Base-by-base conservation (phyloP, 2,797 vertebrate species). In the Acestrorhynchus altus region DNA sequence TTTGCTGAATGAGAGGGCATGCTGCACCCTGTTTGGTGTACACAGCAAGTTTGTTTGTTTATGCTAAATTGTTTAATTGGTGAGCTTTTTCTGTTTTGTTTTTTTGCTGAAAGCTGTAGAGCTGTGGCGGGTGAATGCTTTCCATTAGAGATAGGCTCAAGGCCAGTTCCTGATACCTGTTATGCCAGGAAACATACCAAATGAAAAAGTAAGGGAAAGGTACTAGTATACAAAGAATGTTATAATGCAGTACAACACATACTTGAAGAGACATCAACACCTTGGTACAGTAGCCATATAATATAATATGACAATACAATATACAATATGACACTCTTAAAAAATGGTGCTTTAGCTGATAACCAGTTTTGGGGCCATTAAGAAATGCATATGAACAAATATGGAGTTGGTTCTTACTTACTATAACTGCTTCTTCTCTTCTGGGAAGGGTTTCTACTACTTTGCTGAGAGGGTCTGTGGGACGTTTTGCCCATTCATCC, bases 1-100 rank as follows among this genome's bases (percentile, higher is more conserved):
- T 40, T 64, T 24, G 35, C 18, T 28, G 28, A 60, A 54, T 1
- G 20, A 47, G 54, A 73, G 18, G 57, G 66, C 49, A 57, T 39
- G 63, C 26, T 72, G 67, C 44, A 22, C 22, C n/a, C 22, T 26
- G 61, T 68, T 81, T 59, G 16, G 51, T 77, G 59, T 42, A 42
- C 60, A 74, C 57, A 69, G n/a, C 28, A 35, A 52, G 26, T 63
- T 69, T 60, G 49, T 49, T 65, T 76, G 65, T 52, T 78, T 65
- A 72, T 56, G 49, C 11, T 66, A 44, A 74, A 13, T 61, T 49
- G 28, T 72, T 74, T 66, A 16, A 44, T 31, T 66, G 5, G 15
- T 63, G 46, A 39, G 15, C 49, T 68, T 60, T 76, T 57, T 51
- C 47, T 46, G 61, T 15, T 64, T n/a, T 11, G 13, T 35, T 42